phyloP scores from a whole-genome alignment of 2,113 vertebrate species.

The Pteropus alecto region DNA sequence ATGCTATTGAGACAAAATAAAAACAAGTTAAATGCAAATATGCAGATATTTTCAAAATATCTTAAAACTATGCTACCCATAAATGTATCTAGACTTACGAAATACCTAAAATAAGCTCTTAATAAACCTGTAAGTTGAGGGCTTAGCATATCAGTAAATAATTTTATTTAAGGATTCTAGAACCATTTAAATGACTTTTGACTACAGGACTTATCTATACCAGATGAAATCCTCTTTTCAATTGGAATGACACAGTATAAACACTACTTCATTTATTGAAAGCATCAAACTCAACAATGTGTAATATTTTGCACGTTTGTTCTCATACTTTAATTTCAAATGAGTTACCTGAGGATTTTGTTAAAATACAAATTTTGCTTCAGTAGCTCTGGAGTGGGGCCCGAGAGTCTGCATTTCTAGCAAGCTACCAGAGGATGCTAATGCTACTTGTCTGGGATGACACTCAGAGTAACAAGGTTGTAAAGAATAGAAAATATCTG shows the following conservation, averaged over 20 bases:
- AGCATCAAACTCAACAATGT: not conserved
- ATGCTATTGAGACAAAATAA: too few species aligned
- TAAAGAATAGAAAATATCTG: not conserved
- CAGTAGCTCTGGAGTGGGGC: not conserved
- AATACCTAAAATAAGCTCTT: not conserved
- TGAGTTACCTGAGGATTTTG: not conserved
- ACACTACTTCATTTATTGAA: not conserved
- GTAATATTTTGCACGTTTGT: not conserved
- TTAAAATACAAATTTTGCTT: not conserved
- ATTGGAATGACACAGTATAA: not conserved
- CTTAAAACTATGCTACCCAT: not conserved
- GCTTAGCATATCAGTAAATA: not conserved
- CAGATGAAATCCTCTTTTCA: not conserved
- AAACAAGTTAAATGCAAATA: not conserved
- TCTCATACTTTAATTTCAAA: not conserved
- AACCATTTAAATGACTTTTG: not conserved
- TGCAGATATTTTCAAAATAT: not conserved
- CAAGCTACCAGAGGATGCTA: not conserved
- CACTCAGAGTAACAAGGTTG: not conserved
- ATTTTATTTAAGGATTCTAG: not conserved
- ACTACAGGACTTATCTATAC: not conserved
- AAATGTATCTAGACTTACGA: not conserved
- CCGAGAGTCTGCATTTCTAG: not conserved
- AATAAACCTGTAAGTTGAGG: not conserved
- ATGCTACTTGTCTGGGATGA: not conserved